phyloP scores from a whole-genome alignment of 1,140 invertebrate genomes.

The honey bee (Apis mellifera) region Amel_HAv3.1 CM009935.2:2644001-2644500 shows the following conservation, averaged over 20 bases:
- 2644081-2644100: not conserved
- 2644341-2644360: not conserved
- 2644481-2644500: too few relatives aligned
- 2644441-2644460: too few relatives aligned
- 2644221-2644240: not conserved
- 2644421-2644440: too few relatives aligned
- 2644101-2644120: not conserved
- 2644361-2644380: too few relatives aligned
- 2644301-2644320: not conserved
- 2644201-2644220: not conserved
- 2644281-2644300: not conserved
- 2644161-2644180: conserved; percentile 1
- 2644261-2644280: not conserved
- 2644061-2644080: not conserved
- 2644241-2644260: not conserved
- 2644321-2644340: not conserved
- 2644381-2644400: too few relatives aligned
- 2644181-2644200: not conserved
- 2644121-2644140: not conserved
- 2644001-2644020: too few relatives aligned
- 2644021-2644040: too few relatives aligned
- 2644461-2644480: too few relatives aligned
- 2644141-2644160: not conserved
- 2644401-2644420: too few relatives aligned
- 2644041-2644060: not conserved